Conservation (phyloP, 2,113 vertebrate species). For the Prunella fulvescens region DNA sequence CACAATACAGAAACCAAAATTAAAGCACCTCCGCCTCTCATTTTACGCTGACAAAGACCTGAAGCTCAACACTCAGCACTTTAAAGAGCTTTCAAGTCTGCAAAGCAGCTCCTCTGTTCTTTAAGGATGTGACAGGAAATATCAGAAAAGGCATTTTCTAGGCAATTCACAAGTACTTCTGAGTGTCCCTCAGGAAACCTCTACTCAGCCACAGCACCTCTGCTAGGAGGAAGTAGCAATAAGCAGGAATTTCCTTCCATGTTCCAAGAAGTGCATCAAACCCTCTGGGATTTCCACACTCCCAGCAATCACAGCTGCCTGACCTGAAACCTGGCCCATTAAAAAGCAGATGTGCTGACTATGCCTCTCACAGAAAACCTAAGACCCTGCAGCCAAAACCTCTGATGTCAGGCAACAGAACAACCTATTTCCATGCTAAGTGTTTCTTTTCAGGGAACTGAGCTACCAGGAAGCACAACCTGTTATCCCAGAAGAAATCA, state of each 20-base stretch:
- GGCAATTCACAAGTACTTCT: neutral
- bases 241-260: neutral
- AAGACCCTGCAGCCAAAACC: neutral
- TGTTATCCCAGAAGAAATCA: neutral
- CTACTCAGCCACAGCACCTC: neutral
- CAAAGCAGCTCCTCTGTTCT: neutral
- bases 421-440: neutral
- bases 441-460: neutral
- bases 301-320: neutral
- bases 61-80: slow-evolving; percentile 53
- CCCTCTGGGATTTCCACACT: neutral
- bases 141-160: neutral
- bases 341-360: neutral
- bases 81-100: slow-evolving; percentile 37
- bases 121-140: neutral
- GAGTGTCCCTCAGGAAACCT: neutral
- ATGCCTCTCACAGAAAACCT: neutral
- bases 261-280: neutral
- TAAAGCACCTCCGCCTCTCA: slow-evolving; percentile 23
- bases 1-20: slow-evolving; percentile 30
- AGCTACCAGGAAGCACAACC: neutral
- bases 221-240: neutral
- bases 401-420: neutral
- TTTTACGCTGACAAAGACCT: slow-evolving; percentile 18
- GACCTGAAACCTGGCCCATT: neutral